A percentile compares a stretch with the other conserved stretches of the same genome.
phyloP scores from a whole-genome alignment of 2,797 vertebrate species.

The Hypotaenidia okinawae region DNA sequence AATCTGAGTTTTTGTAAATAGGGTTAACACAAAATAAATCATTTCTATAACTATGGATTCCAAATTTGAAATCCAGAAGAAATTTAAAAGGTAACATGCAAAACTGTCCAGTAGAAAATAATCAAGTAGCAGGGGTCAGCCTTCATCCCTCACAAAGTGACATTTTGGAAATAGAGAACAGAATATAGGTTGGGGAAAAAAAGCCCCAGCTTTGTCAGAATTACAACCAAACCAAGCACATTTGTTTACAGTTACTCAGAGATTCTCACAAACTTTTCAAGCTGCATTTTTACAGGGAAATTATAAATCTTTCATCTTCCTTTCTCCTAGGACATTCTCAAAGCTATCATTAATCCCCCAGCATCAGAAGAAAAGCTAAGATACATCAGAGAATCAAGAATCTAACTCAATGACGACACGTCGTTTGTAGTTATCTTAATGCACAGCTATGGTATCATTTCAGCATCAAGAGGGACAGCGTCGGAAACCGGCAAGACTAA shows the following conservation, averaged over 20 bases:
- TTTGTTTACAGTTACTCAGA: background rate
- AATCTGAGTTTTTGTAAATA: background rate
- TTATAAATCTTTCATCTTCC: background rate
- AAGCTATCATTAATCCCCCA: background rate
- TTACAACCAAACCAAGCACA: background rate
- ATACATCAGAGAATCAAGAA: background rate
- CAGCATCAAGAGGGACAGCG: background rate
- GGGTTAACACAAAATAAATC: background rate
- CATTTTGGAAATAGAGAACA: background rate
- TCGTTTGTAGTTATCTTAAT: background rate
- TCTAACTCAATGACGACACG: background rate
- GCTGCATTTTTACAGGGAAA: background rate
- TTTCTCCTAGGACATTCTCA: background rate
- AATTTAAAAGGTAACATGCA: background rate
- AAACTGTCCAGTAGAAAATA: background rate
- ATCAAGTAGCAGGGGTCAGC: background rate
- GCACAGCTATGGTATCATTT: background rate
- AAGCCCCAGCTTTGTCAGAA: background rate
- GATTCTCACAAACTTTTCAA: background rate
- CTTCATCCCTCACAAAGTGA: background rate
- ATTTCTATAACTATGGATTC: background rate
- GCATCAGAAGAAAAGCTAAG: background rate
- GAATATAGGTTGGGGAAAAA: background rate
- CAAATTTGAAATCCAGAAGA: background rate
- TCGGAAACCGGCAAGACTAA: background rate